phyloP scores from a whole-genome alignment of 2,113 vertebrate species.

The Aramus guarauna region DNA sequence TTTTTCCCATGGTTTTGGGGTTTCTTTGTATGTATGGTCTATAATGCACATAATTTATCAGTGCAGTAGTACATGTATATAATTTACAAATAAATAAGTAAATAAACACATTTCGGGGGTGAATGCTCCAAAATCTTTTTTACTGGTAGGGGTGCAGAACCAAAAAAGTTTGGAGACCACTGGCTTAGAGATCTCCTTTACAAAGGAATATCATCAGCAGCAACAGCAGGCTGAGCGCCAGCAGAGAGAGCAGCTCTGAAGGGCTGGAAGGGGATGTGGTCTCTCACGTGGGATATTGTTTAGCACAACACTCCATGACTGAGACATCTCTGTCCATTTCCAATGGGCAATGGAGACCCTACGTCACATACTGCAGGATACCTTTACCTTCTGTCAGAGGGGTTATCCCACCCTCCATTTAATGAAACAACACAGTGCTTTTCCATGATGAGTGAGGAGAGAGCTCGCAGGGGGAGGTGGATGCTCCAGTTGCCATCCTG shows the following conservation, averaged over 20 bases:
- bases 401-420: not conserved
- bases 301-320: not conserved
- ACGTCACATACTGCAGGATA: not conserved
- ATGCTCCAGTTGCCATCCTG: not conserved
- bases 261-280: not conserved
- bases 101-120: not conserved
- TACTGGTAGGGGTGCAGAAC: not conserved
- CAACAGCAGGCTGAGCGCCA: not conserved
- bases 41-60: not conserved
- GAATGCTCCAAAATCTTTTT: not conserved
- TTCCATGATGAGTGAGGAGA: not conserved
- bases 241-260: not conserved
- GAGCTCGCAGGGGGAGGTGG: not conserved
- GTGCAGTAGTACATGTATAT: not conserved
- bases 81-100: not conserved
- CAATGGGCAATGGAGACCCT: not conserved
- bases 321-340: not conserved
- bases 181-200: not conserved
- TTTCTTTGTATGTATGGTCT: not conserved
- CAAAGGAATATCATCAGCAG: not conserved
- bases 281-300: accelerated
- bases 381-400: not conserved
- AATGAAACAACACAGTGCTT: not conserved
- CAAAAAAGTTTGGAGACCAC: not conserved
- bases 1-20: not conserved